A percentile compares a stretch with the other conserved stretches of the same genome.
phyloP scores from a whole-genome alignment of 37 sponge, comb jelly and placozoan species.

The Halisarca cf. caerulea region DNA sequence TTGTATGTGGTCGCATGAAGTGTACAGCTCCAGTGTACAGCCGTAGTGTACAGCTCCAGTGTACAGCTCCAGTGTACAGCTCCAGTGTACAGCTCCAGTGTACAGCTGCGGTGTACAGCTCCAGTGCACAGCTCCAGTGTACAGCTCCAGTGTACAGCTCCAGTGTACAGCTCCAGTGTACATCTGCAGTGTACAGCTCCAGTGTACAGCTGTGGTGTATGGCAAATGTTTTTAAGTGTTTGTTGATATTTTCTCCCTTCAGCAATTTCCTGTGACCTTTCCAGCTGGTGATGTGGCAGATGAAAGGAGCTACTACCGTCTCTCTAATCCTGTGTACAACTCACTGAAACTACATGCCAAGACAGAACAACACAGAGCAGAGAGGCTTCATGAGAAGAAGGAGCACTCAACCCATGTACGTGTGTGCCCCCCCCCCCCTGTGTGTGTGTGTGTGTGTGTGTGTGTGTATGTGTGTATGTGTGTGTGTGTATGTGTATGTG shows the following conservation, averaged over 20 bases:
- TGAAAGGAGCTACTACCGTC: slow-evolving; percentile 55
- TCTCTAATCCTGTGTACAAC: slow-evolving; percentile 84
- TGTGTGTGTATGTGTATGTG: no score
- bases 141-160: no score
- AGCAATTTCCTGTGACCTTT: slow-evolving; percentile 78
- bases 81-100: no score
- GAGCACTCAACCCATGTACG: slow-evolving; percentile 81
- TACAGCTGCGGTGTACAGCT: no score
- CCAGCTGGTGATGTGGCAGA: slow-evolving; percentile 75
- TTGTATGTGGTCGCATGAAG: neutral
- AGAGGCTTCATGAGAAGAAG: slow-evolving; percentile 84
- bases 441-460: no score
- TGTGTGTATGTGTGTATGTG: no score
- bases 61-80: no score
- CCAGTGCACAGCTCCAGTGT: no score
- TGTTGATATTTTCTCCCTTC: neutral
- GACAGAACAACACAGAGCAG: slow-evolving; percentile 66
- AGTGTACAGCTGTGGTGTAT: neutral
- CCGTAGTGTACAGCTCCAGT: no score
- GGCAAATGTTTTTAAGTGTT: neutral
- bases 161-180: no score
- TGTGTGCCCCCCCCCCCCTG: no score
- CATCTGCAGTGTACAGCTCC: no score
- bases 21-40: neutral
- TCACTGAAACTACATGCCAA: slow-evolving; percentile 71